These are phyloP conservation scores for Sminthurides bifidus DNA, from an alignment of 1,140 invertebrate genomes.

Conservation along the genomic window DNA sequence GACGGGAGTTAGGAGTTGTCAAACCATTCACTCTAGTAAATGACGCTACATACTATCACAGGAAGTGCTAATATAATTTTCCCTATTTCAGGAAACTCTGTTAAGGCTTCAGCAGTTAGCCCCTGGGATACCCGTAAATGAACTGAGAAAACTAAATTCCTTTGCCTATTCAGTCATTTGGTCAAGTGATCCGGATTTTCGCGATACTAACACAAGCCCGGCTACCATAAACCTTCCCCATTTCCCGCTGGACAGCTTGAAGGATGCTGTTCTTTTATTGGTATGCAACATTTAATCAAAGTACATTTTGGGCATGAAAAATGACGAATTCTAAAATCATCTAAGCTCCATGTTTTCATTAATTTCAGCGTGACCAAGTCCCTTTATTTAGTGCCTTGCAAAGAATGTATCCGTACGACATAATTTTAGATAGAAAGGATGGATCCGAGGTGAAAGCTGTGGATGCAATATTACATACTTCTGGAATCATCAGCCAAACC, in stretches of 20 bases:
- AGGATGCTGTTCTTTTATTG: slow-evolving; percentile 54
- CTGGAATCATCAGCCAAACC: slow-evolving; percentile 39
- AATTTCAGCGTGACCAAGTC: slow-evolving; percentile 20
- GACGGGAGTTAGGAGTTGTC: too few species aligned
- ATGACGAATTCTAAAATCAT: too few species aligned
- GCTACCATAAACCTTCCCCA: slow-evolving; percentile 52
- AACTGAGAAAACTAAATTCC: slow-evolving; percentile 59
- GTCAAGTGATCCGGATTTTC: slow-evolving; percentile 28
- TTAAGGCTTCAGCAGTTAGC: slow-evolving; percentile 34
- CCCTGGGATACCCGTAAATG: slow-evolving; percentile 42
- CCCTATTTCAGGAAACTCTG: slow-evolving; percentile 25
- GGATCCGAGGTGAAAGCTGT: slow-evolving; percentile 49
- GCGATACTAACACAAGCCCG: slow-evolving; percentile 20
- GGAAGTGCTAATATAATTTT: too few species aligned
- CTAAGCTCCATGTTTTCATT: too few species aligned
- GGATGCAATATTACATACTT: slow-evolving; percentile 50
- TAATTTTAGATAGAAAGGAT: slow-evolving; percentile 64
- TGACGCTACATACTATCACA: too few species aligned
- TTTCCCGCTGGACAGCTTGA: slow-evolving; percentile 78
- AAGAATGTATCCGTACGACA: slow-evolving; percentile 69
- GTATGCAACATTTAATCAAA: too few species aligned
- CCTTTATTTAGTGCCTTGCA: slow-evolving; percentile 31
- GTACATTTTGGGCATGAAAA: too few species aligned
- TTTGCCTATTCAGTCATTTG: slow-evolving; percentile 56
- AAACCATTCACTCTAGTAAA: too few species aligned